Evolutionary conservation across 1,140 invertebrate species (phyloP).

Genomic region (Phortica variegata): DNA sequence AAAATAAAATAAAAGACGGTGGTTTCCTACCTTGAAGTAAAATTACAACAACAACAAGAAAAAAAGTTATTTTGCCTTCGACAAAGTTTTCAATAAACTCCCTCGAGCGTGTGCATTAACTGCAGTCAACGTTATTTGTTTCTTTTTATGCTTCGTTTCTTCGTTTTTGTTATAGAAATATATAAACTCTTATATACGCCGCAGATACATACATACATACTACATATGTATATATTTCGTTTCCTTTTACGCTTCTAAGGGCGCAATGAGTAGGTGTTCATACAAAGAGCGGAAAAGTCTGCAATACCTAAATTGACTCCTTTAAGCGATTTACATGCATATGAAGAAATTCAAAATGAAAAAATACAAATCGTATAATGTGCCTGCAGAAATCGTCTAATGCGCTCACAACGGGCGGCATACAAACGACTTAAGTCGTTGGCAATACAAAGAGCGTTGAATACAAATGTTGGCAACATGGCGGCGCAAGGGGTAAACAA

Average conservation of each 20-base stretch:
- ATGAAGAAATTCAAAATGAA: slow-evolving; percentile 46
- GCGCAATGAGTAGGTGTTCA: too few species aligned
- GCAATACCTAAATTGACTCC: too few species aligned
- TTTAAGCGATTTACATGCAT: slow-evolving; percentile 51
- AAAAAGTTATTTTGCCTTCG: slow-evolving; percentile 44
- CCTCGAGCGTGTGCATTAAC: slow-evolving; percentile 53
- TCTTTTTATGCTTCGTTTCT: slow-evolving; percentile 17
- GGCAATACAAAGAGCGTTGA: neutral
- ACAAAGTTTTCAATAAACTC: slow-evolving; percentile 55
- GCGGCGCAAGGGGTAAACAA: neutral
- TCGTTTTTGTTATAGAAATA: neutral
- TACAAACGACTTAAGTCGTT: neutral
- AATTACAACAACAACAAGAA: slow-evolving; percentile 20
- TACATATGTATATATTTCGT: too few species aligned
- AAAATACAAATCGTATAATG: slow-evolving; percentile 53
- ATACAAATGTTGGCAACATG: neutral
- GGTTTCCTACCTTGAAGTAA: too few species aligned
- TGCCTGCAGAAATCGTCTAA: slow-evolving; percentile 50
- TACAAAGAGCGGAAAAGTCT: too few species aligned
- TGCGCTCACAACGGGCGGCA: slow-evolving; percentile 18
- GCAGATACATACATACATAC: neutral
- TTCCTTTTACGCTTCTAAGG: too few species aligned
- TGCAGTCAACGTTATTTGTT: slow-evolving; percentile 43
- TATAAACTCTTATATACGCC: neutral
- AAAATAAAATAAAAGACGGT: too few species aligned